Percentiles rank a stretch among this genome's conserved stretches.
Evolutionary conservation across 2,797 vertebrate species (phyloP).

Genomic region (Neosilurus hyrtlii): DNA sequence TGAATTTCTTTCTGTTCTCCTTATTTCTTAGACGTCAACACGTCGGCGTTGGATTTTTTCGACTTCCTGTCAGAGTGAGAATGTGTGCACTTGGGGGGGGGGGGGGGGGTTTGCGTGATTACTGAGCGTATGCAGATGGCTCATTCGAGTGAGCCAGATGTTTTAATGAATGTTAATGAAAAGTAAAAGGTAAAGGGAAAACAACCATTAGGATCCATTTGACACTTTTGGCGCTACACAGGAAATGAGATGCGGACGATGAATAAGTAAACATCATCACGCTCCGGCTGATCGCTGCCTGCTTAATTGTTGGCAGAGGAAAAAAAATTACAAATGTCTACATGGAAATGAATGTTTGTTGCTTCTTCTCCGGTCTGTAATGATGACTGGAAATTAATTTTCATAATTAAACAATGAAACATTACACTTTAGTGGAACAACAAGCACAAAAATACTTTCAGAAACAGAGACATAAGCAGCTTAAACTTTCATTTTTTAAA

Average conservation of each 20-base stretch:
- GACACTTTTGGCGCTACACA: slow-evolving; percentile 65
- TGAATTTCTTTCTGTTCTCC: not conserved
- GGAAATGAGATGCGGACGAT: slow-evolving; percentile 69
- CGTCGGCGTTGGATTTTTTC: not conserved
- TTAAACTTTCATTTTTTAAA: not conserved
- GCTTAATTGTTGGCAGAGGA: slow-evolving; percentile 67
- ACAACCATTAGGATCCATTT: slow-evolving; percentile 73
- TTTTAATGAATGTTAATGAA: slow-evolving; percentile 82
- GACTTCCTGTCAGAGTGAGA: slow-evolving; percentile 36
- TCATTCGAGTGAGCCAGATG: slow-evolving; percentile 76
- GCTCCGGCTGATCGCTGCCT: slow-evolving; percentile 70
- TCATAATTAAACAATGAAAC: slow-evolving; percentile 60
- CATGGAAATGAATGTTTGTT: slow-evolving; percentile 71
- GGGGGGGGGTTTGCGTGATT: slow-evolving; percentile 62
- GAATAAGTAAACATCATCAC: slow-evolving; percentile 73
- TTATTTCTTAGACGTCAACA: not conserved
- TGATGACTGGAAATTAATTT: slow-evolving; percentile 76
- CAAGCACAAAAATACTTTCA: no score
- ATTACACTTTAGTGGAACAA: not conserved
- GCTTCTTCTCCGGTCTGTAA: slow-evolving; percentile 70
- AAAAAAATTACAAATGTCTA: slow-evolving; percentile 64
- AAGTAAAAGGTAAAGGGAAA: slow-evolving; percentile 76
- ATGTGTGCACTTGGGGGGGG: not conserved
- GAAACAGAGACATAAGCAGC: not conserved
- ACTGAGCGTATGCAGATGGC: slow-evolving; percentile 71